Evolutionary conservation across 1,140 invertebrate species (phyloP).

Genomic region (Protaetia brevitarsis): DNA sequence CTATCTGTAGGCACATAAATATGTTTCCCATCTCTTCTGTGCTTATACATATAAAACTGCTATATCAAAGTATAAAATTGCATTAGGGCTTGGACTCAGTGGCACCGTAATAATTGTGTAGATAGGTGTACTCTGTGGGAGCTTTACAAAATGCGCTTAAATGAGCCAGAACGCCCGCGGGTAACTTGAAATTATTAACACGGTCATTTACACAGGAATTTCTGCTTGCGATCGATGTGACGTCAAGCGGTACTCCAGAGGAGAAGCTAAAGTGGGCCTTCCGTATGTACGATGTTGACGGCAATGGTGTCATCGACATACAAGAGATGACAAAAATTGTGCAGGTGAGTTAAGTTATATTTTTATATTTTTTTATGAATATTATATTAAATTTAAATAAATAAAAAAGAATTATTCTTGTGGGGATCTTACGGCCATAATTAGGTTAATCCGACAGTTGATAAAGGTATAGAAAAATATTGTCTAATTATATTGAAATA

Average conservation of each 20-base stretch:
- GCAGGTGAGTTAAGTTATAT: conserved; percentile 60
- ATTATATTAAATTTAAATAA: too few species aligned
- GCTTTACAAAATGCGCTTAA: conserved; percentile 15
- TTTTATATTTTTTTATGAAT: neutral
- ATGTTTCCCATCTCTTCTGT: neutral
- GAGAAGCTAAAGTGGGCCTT: conserved; percentile 99
- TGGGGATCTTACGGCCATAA: too few species aligned
- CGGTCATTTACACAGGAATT: conserved; percentile 74
- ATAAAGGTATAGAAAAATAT: too few species aligned
- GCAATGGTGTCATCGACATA: conserved; percentile 97
- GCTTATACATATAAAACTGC: neutral
- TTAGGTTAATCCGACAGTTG: too few species aligned
- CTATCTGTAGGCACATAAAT: neutral
- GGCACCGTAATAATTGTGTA: neutral
- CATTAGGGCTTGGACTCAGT: neutral
- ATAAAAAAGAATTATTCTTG: too few species aligned
- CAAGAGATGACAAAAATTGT: conserved; percentile 95
- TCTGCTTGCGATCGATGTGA: conserved; percentile 96
- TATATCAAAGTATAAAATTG: conserved; percentile 14
- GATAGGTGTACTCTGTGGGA: neutral
- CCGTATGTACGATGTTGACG: conserved; percentile 99
- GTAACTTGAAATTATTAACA: conserved; percentile 33
- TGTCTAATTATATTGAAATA: too few species aligned
- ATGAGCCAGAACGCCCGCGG: neutral
- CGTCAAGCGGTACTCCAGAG: conserved; percentile 93